phyloP scores from a whole-genome alignment of 2,888 invertebrate genomes.

The Trichopoda pennipes region DNA sequence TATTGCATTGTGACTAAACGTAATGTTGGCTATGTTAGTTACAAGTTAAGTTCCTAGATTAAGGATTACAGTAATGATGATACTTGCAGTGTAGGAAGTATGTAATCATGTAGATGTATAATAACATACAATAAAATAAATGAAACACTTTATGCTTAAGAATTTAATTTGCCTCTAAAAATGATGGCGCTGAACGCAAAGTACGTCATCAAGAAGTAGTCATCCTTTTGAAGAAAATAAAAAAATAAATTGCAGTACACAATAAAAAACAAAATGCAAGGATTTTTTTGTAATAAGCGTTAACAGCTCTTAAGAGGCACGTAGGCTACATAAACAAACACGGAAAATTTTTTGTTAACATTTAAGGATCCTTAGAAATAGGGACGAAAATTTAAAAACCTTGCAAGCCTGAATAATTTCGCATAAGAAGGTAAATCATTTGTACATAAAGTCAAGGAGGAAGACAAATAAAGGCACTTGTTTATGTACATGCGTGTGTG shows the following conservation, averaged over 20 bases:
- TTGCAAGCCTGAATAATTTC: slow-evolving; percentile 39
- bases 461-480: background rate
- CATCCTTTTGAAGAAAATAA: slow-evolving; percentile 32
- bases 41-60: slow-evolving; percentile 43
- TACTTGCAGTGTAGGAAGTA: slow-evolving; percentile 13
- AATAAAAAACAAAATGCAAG: slow-evolving; percentile 9
- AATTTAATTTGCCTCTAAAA: slow-evolving; percentile 49
- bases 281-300: background rate
- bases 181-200: slow-evolving; percentile 33
- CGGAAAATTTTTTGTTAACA: slow-evolving; percentile 16
- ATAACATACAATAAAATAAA: slow-evolving; percentile 28
- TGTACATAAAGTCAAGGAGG: slow-evolving; percentile 38
- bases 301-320: slow-evolving; percentile 38
- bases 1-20: slow-evolving; percentile 40
- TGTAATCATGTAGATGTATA: slow-evolving; percentile 1
- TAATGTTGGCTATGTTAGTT: slow-evolving; percentile 17
- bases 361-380: slow-evolving; percentile 46
- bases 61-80: slow-evolving; percentile 21
- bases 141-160: slow-evolving; percentile 43
- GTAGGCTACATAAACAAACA: slow-evolving; percentile 9
- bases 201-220: slow-evolving; percentile 47
- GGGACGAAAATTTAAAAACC: slow-evolving; percentile 25
- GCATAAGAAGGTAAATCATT: slow-evolving; percentile 35
- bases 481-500: background rate
- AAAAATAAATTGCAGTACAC: background rate